Base-by-base conservation (phyloP, 2,888 invertebrate species). In the Cataglyphis albicans region DNA sequence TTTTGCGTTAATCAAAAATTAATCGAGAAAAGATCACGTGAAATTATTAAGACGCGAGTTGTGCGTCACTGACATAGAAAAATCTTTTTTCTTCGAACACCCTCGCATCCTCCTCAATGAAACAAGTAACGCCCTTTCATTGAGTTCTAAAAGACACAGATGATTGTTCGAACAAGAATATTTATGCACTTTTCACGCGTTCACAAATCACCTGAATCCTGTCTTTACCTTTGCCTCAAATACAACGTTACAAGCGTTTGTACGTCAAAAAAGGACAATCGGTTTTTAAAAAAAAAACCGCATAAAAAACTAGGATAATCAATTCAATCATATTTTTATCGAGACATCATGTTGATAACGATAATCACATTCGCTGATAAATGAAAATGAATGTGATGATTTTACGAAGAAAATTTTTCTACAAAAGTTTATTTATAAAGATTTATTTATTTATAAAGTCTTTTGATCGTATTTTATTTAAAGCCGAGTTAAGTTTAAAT, bases 201-300 rank as follows among this genome's bases (percentile, higher is more conserved):
- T 38, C 75, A 55, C 65, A 75, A 76, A 29, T 67, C 41, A 21
- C 59, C 44, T 48, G 44, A 70, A 70, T 78, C 21, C 70, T 18
- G n/a, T 44, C 25, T 78, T 44, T 70, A 78, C 70, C 78, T 70
- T 78, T 78, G 78, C 70, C 38, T 44, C 32, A 4, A 68, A 59
- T 32, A 59, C 32, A 25, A 68, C 44, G 41, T 41, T 68, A 68
- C 12, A 18, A n/a, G n/a, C 52, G 21, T 65, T 74, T n/a, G 25
- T 35, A 35, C 5, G 15, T 63, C 25, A 18, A 3, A 21, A 63
- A 74, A 10, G 35, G 21, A 21, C 21, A 61, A 70, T 48, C 18
- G 18, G 18, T 18, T 48, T 48, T 21, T 21, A 21, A 21, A 5
- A 48, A 48, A 48, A 44, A 35, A 38, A 35, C 3, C 21, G 38